phyloP scores from a whole-genome alignment of 2,888 invertebrate genomes.

The Eucriotettix oculatus region DNA sequence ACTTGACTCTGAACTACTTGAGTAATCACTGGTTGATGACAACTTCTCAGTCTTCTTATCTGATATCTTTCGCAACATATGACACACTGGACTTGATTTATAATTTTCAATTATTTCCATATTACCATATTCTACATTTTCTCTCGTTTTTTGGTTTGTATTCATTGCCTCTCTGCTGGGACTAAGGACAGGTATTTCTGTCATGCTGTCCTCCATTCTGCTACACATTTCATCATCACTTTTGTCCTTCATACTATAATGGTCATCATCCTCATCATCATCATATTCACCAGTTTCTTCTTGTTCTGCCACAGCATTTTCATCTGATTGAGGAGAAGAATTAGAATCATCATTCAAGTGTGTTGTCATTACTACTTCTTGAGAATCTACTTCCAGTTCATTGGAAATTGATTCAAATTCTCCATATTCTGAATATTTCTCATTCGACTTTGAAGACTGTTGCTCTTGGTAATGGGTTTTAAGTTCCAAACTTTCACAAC shows the following conservation, averaged over 20 bases:
- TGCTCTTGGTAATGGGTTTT: background rate
- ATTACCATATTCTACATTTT: background rate
- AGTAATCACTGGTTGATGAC: conserved; percentile 2
- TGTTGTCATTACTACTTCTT: background rate
- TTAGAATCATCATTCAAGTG: background rate
- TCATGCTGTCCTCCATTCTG: background rate
- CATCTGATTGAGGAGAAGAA: background rate
- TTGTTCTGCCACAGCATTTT: conserved; percentile 1
- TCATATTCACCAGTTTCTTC: background rate
- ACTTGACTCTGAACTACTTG: conserved; percentile 8
- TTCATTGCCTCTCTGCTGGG: background rate
- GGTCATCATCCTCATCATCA: background rate
- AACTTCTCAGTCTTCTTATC: background rate
- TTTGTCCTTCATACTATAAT: background rate
- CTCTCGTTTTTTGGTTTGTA: background rate
- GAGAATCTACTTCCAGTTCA: background rate
- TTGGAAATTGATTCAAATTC: background rate
- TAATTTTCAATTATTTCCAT: background rate
- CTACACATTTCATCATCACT: background rate
- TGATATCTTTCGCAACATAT: background rate
- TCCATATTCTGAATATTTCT: background rate
- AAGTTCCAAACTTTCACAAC: background rate
- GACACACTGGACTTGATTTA: background rate
- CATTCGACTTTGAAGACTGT: background rate
- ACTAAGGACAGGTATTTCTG: background rate